Base-by-base conservation (phyloP, 1,140 invertebrate species). In the Temnothorax curvispinosus region DNA sequence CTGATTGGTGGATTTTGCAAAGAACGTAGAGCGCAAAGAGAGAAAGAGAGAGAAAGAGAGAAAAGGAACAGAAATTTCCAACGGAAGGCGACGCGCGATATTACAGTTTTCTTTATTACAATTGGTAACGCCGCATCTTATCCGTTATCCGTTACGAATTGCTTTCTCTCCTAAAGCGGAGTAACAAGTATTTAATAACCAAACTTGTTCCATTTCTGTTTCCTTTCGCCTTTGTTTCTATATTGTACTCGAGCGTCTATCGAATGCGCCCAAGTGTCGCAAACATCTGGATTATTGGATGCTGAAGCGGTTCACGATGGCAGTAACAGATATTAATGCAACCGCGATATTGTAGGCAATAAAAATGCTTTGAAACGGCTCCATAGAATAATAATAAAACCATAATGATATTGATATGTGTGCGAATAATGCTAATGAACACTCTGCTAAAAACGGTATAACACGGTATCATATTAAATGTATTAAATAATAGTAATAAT, bases 171-270 rank as follows among this genome's bases (percentile, higher is more conserved):
- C 67, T 41, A 44, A 52, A 41, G 69, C 21, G 47, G 11, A 80
- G 76, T 89, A 89, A 91, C 85, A 92, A 91, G 85, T 92, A 90
- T 92, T 94, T 93, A 93, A 94, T 92, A 94, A 93, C 77, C 81
- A 93, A 94, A 94, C 91, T 93, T 93, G 90, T 93, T 92, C 92
- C 89, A 93, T 93, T 93, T 92, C 88, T 76, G 27, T 13, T 71
- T 71, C 38, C 50, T 27, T 71, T 44, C 64, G 21, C 21, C 38
- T 81, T 81, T 35, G 78, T 71, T 81, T 71, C 78, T 81, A 9
- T 35, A 71, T 81, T 71, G 78, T 56, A n/a, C 38, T 69, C 21
- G 11, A 54, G 54, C 52, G 77, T 80, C 62, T 69, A 80, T 80
- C 64, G 65, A 71, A 52, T 32, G 65, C 65, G 52, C 35, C 35